phyloP scores from a whole-genome alignment of 2,113 vertebrate genomes.

The Ellobius talpinus region DNA sequence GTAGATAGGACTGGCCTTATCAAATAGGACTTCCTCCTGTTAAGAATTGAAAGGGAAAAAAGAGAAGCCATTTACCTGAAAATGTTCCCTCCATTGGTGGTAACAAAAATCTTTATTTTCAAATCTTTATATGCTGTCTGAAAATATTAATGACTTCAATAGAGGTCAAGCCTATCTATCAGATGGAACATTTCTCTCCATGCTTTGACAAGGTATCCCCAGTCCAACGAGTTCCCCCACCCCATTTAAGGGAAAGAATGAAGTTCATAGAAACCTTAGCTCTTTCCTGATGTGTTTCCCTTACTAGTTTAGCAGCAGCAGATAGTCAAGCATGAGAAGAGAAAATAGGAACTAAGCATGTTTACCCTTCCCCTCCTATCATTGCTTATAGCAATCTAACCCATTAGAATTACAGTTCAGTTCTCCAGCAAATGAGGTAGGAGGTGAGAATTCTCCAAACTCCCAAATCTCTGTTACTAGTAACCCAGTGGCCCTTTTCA shows the following conservation, averaged over 20 bases:
- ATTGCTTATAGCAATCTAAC: background rate
- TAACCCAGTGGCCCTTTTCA: background rate
- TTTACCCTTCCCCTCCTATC: background rate
- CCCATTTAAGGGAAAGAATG: background rate
- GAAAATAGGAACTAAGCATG: constrained; percentile 11
- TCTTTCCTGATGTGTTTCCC: background rate
- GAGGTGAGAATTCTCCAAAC: background rate
- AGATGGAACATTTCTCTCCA: background rate
- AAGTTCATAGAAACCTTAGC: constrained; percentile 11
- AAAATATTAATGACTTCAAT: background rate
- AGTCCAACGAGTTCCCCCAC: background rate
- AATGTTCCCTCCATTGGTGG: background rate
- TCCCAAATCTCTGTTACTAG: background rate
- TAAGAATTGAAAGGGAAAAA: background rate
- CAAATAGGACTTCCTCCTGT: background rate
- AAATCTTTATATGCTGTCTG: constrained; percentile 27
- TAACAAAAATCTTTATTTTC: background rate
- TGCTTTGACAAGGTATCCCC: background rate
- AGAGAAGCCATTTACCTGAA: background rate
- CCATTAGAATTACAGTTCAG: background rate
- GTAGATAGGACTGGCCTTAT: background rate
- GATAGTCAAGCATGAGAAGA: constrained; percentile 34
- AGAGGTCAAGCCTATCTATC: background rate
- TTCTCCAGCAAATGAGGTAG: background rate
- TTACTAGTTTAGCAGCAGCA: constrained; percentile 8